Conservation (phyloP, 2,888 invertebrate genomes). For the Diadegma fenestrale region DNA sequence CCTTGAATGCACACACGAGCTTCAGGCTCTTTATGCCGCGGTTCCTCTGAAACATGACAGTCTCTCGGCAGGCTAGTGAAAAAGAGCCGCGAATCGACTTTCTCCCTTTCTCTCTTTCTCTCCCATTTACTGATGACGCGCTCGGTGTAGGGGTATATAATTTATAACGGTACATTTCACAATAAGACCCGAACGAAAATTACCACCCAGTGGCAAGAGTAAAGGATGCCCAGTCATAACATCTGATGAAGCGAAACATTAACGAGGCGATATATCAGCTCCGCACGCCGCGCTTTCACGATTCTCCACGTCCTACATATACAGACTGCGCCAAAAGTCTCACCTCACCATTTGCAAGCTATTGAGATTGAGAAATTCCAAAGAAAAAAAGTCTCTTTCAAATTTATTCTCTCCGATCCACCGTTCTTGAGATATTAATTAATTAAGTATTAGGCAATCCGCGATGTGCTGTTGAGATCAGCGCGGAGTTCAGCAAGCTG, state of each 20-base stretch:
- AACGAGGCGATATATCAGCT: slow-evolving; percentile 82
- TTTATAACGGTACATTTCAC: slow-evolving; percentile 79
- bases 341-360: background rate
- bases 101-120: slow-evolving; percentile 23
- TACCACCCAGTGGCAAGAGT: slow-evolving; percentile 83
- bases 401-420: background rate
- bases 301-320: slow-evolving; percentile 8
- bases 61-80: slow-evolving; percentile 25
- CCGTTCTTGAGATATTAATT: background rate
- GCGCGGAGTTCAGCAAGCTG: background rate
- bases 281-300: slow-evolving; percentile 64
- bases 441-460: background rate
- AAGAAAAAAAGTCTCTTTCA: background rate
- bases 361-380: background rate
- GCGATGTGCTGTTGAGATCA: background rate
- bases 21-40: slow-evolving; percentile 51
- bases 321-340: slow-evolving; percentile 7
- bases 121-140: slow-evolving; percentile 31
- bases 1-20: slow-evolving; percentile 65
- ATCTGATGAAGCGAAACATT: slow-evolving; percentile 83
- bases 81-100: slow-evolving; percentile 10
- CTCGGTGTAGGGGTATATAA: slow-evolving; percentile 69
- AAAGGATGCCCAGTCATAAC: slow-evolving; percentile 81
- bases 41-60: slow-evolving; percentile 70
- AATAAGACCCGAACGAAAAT: slow-evolving; percentile 81